A percentile compares a stretch with the other conserved stretches of the same genome.
Conservation (phyloP, 2,888 invertebrate genomes). For the Ectemnius cavifrons region DNA sequence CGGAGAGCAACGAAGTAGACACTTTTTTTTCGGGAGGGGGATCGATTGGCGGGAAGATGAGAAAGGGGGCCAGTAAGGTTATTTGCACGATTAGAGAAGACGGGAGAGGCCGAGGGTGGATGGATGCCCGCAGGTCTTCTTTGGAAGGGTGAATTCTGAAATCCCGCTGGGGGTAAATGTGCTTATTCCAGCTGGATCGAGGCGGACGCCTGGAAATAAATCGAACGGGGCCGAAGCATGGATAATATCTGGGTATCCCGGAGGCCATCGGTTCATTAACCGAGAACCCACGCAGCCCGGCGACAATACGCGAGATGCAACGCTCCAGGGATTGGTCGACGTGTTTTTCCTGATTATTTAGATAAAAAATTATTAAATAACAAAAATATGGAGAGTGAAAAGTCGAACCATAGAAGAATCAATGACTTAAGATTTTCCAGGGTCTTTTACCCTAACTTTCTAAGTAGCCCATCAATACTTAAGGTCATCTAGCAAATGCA, state of each 20-base stretch:
- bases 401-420: too few relatives aligned
- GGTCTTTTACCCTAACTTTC: too few relatives aligned
- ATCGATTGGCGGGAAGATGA: too few relatives aligned
- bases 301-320: background rate
- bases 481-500: too few relatives aligned
- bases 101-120: slow-evolving; percentile 14
- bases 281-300: slow-evolving; percentile 27
- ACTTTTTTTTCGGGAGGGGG: too few relatives aligned
- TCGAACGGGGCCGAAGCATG: slow-evolving; percentile 40
- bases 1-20: too few relatives aligned
- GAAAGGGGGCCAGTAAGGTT: slow-evolving; percentile 26
- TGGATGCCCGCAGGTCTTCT: slow-evolving; percentile 6
- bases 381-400: too few relatives aligned
- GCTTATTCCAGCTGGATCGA: slow-evolving; percentile 48
- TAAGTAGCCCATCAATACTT: too few relatives aligned
- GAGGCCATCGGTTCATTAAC: slow-evolving; percentile 44
- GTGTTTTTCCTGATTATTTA: too few relatives aligned
- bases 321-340: too few relatives aligned
- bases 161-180: slow-evolving; percentile 45
- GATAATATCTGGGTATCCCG: slow-evolving; percentile 41
- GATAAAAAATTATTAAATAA: too few relatives aligned
- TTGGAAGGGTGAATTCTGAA: slow-evolving; percentile 37
- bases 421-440: too few relatives aligned
- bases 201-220: slow-evolving; percentile 48
- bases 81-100: slow-evolving; percentile 45